phyloP scores from a whole-genome alignment of 2,888 invertebrate genomes.

The Torymus aiolomorphi region DNA sequence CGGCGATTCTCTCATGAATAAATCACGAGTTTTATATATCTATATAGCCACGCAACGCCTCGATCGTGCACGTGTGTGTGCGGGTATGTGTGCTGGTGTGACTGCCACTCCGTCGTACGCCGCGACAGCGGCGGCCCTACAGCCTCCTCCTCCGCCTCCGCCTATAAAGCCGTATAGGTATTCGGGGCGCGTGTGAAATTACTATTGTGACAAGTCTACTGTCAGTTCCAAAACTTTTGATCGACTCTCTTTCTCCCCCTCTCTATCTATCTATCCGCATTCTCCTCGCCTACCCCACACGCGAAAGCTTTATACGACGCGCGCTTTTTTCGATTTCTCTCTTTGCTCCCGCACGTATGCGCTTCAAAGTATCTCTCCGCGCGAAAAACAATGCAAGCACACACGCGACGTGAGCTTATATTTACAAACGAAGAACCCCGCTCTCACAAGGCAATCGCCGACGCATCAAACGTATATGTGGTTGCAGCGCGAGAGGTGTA shows the following conservation, averaged over 20 bases:
- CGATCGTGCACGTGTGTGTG: neutral
- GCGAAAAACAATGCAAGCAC: too few species aligned
- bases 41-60: neutral
- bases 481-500: neutral
- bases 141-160: neutral
- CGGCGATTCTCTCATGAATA: slow-evolving; percentile 59
- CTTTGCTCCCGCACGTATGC: too few species aligned
- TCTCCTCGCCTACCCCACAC: too few species aligned
- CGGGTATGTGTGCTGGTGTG: neutral
- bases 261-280: too few species aligned
- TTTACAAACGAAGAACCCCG: too few species aligned
- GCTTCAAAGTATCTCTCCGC: too few species aligned
- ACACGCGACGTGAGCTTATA: too few species aligned
- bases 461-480: too few species aligned
- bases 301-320: too few species aligned
- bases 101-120: neutral
- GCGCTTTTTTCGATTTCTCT: neutral
- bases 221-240: slow-evolving; percentile 52
- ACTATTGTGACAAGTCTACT: slow-evolving; percentile 53
- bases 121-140: neutral
- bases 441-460: too few species aligned
- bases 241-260: slow-evolving; percentile 22
- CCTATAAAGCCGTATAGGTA: slow-evolving; percentile 17
- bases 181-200: slow-evolving; percentile 52
- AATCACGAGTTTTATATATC: slow-evolving; percentile 56